phyloP scores from a whole-genome alignment of 1,140 invertebrate species.

The Rhopalosiphum padi region DNA sequence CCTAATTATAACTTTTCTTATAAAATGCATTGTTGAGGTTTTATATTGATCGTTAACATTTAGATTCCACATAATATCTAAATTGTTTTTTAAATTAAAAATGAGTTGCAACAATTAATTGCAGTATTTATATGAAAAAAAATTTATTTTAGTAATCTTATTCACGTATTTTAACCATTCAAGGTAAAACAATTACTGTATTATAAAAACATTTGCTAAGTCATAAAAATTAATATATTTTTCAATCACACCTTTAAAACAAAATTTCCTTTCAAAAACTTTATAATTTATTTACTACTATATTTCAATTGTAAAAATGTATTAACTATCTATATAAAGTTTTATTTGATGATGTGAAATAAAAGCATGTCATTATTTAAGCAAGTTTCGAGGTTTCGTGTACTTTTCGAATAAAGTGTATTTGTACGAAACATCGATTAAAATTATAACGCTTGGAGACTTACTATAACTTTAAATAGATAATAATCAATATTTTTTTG shows the following conservation, averaged over 20 bases:
- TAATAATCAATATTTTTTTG: neutral
- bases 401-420: neutral
- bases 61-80: neutral
- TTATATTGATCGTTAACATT: neutral
- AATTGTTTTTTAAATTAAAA: neutral
- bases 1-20: neutral
- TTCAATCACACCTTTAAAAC: neutral
- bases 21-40: neutral
- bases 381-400: neutral
- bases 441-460: neutral
- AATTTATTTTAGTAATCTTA: neutral
- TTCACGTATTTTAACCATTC: neutral
- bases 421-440: neutral
- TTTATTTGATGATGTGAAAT: neutral
- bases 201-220: neutral
- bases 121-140: neutral
- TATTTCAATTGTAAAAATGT: neutral
- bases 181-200: neutral
- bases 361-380: neutral
- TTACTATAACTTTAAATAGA: neutral
- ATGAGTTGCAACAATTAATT: neutral
- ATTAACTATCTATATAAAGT: neutral
- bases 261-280: neutral
- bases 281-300: neutral
- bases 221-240: neutral